Base-by-base conservation (phyloP, 2,888 invertebrate species). In the Anthophora plumipes region DNA sequence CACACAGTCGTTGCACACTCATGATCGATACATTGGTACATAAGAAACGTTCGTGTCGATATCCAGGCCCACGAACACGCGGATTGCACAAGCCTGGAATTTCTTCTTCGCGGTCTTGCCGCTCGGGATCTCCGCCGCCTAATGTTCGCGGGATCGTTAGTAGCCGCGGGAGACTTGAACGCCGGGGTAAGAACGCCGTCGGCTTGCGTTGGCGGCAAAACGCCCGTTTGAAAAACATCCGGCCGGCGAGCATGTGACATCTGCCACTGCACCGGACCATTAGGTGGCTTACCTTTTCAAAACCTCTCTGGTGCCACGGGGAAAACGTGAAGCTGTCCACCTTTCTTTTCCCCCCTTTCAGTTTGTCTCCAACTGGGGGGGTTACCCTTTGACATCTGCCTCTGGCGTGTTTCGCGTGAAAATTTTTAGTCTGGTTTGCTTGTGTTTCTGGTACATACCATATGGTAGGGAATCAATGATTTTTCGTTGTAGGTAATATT, bases 111-210 rank as follows among this genome's bases (percentile, higher is more conserved):
- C 76, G 81, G 75, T 64, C 83, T 85, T 72, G 67, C 48, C 50
- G 31, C 31, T 31, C 31, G 86, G 82, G 84, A 82, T 74, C 82
- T 77, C 76, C 74, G 77, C 67, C 75, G 87, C 78, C 87, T 88
- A 80, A 92, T 88, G 91, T 92, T 91, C 84, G 85, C 80, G 66
- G 89, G 80, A 91, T 89, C 91, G 92, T 84, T 92, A 92, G 92
- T 93, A 93, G 55, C 63, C 71, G 60, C 73, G 60, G 88, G 92
- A 90, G 93, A 93, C 92, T 92, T 90, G 91, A 93, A 92, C 92
- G 93, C 91, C 89, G 81, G 93, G 91, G 79, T 91, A 92, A 92
- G 92, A 92, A 91, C 31, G 88, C 87, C 85, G 90, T 78, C 80
- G 88, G 88, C 89, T 88, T 90, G 91, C 91, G 91, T 91, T 90